Conservation (phyloP, 2,113 vertebrate genomes). For the Eubucco bourcierii region DNA sequence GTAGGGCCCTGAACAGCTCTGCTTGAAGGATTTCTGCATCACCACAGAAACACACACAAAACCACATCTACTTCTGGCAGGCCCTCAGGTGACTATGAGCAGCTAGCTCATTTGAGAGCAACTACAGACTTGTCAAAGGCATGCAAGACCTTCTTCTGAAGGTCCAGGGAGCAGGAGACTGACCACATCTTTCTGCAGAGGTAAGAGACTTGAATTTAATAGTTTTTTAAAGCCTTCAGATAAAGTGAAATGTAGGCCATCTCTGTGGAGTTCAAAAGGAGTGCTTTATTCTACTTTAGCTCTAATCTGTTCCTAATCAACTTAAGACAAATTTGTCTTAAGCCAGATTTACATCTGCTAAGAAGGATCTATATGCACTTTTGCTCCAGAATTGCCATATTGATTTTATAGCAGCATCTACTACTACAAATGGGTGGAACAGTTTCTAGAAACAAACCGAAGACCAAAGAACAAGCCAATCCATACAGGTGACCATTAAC, state of each 20-base stretch:
- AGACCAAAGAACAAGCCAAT: not conserved
- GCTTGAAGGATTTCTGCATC: not conserved
- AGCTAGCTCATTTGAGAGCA: rapidly evolving
- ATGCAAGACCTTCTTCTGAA: not conserved
- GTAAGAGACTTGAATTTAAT: not conserved
- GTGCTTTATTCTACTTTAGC: not conserved
- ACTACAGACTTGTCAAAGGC: not conserved
- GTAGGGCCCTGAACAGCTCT: rapidly evolving
- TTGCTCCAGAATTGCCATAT: not conserved
- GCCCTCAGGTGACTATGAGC: rapidly evolving
- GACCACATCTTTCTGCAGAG: not conserved
- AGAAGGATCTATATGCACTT: not conserved
- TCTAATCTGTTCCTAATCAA: conserved; percentile 44
- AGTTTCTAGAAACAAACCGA: not conserved
- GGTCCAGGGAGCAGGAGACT: not conserved
- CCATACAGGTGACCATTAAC: not conserved
- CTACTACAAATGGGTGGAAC: rapidly evolving
- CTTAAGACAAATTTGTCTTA: conserved; percentile 33
- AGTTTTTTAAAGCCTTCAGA: not conserved
- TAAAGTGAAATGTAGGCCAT: not conserved
- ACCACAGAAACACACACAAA: rapidly evolving
- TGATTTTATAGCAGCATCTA: not conserved
- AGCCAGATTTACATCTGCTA: conserved; percentile 35
- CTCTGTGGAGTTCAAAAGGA: not conserved
- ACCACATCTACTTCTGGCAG: not conserved